These are phyloP conservation scores for Ladona fulva DNA, from an alignment of 1,140 invertebrate species.

Conservation along the genomic window DNA sequence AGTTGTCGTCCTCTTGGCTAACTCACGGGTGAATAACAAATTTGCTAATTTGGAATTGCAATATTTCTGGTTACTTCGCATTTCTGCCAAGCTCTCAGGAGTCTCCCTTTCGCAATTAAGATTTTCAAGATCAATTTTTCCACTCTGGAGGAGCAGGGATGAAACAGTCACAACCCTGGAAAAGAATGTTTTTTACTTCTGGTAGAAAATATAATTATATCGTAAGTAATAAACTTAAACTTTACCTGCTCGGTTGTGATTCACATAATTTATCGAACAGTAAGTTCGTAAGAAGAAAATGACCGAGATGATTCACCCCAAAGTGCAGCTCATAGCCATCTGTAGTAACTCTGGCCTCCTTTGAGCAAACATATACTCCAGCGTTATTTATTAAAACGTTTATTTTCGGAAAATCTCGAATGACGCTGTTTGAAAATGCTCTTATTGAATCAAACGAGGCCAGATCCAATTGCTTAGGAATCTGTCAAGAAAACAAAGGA, in stretches of 20 bases:
- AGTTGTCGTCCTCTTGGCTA: conserved; percentile 47
- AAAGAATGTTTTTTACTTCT: conserved; percentile 22
- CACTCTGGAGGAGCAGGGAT: conserved; percentile 47
- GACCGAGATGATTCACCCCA: conserved; percentile 70
- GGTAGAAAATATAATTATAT: conserved; percentile 33
- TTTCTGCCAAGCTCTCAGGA: not conserved
- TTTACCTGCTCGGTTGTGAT: conserved; percentile 50
- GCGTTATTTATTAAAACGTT: conserved; percentile 73
- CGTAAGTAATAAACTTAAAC: conserved; percentile 40
- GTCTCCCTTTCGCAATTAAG: conserved; percentile 47
- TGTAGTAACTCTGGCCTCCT: conserved; percentile 45
- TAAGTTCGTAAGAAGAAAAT: conserved; percentile 75
- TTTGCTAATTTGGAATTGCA: conserved; percentile 72
- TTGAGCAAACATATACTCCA: conserved; percentile 49
- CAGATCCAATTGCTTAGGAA: conserved; percentile 62
- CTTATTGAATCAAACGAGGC: conserved; percentile 58
- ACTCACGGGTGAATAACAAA: conserved; percentile 53
- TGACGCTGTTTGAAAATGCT: conserved; percentile 54
- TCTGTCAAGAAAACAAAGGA: conserved; percentile 36
- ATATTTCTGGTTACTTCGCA: conserved; percentile 58
- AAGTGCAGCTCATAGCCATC: conserved; percentile 81
- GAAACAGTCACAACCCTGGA: conserved; percentile 46
- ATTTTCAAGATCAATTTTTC: conserved; percentile 62
- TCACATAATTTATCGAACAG: conserved; percentile 57
- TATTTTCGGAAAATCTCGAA: conserved; percentile 49